Evolutionary conservation across 2,888 invertebrate species (phyloP).

Genomic region (Diachrysia chrysitis): DNA sequence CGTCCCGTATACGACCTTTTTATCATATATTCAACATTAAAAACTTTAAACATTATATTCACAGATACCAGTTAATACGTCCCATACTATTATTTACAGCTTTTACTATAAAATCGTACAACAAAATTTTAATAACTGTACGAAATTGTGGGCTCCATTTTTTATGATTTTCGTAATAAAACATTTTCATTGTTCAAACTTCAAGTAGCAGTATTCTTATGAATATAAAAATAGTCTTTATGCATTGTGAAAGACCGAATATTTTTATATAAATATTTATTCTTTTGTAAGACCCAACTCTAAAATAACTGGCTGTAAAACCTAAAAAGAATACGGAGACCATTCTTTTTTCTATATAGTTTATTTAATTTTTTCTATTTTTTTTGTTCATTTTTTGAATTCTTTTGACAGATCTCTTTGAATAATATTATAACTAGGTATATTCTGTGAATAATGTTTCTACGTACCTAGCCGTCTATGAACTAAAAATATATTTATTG

Average conservation of each 20-base stretch:
- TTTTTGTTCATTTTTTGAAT: not conserved
- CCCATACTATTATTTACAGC: not conserved
- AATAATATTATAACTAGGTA: too few species aligned
- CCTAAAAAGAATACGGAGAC: not conserved
- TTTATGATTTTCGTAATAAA: conserved; percentile 15
- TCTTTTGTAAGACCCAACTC: conserved; percentile 14
- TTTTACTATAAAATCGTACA: conserved; percentile 12
- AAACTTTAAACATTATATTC: not conserved
- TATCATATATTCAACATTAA: too few species aligned
- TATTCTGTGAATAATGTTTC: too few species aligned
- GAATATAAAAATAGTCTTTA: not conserved
- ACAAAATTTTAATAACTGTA: conserved; percentile 15
- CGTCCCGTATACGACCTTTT: not conserved
- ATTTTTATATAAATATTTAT: conserved; percentile 11
- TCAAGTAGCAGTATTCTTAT: conserved; percentile 9
- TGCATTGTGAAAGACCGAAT: conserved; percentile 19
- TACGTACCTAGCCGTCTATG: too few species aligned
- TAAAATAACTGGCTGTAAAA: not conserved
- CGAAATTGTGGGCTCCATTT: not conserved
- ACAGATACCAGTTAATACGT: not conserved
- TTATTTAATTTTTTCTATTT: too few species aligned
- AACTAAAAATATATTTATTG: too few species aligned
- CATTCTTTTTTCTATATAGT: not conserved
- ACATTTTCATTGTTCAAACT: conserved; percentile 15
- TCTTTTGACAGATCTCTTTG: not conserved